Conservation (phyloP, 2,888 invertebrate species). For the Eurois occulta region DNA sequence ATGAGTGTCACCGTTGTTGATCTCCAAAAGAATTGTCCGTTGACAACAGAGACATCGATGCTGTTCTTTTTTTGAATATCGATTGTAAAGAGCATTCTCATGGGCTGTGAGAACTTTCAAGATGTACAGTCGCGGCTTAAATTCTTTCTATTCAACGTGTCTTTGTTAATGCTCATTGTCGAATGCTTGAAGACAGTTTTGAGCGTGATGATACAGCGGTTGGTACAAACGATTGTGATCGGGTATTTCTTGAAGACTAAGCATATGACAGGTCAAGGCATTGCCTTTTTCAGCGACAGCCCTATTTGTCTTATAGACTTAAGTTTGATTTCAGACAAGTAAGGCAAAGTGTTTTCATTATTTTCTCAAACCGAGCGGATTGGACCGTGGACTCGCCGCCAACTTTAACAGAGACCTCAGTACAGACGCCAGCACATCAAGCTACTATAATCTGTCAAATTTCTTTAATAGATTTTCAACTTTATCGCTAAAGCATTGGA, state of each 20-base stretch:
- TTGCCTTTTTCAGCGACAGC: constrained; percentile 69
- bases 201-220: constrained; percentile 74
- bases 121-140: constrained; percentile 82
- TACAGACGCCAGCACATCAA: too few species aligned
- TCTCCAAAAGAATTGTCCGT: constrained; percentile 88
- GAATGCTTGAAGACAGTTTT: constrained; percentile 66
- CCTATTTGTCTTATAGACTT: constrained; percentile 8
- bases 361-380: background rate
- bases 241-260: constrained; percentile 66
- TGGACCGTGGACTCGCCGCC: background rate
- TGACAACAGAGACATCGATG: constrained; percentile 90
- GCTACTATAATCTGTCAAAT: too few species aligned
- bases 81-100: constrained; percentile 90
- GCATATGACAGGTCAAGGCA: constrained; percentile 72
- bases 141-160: constrained; percentile 83
- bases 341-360: background rate
- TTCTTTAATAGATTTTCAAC: too few species aligned
- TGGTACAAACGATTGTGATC: constrained; percentile 54
- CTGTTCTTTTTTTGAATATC: constrained; percentile 89
- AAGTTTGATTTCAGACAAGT: background rate
- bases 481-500: too few species aligned
- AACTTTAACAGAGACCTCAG: background rate
- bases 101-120: constrained; percentile 89
- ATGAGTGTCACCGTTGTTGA: constrained; percentile 71
- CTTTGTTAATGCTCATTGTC: constrained; percentile 79